These are phyloP conservation scores for Troides helena DNA, from an alignment of 2,888 invertebrate species.

Conservation along the genomic window DNA sequence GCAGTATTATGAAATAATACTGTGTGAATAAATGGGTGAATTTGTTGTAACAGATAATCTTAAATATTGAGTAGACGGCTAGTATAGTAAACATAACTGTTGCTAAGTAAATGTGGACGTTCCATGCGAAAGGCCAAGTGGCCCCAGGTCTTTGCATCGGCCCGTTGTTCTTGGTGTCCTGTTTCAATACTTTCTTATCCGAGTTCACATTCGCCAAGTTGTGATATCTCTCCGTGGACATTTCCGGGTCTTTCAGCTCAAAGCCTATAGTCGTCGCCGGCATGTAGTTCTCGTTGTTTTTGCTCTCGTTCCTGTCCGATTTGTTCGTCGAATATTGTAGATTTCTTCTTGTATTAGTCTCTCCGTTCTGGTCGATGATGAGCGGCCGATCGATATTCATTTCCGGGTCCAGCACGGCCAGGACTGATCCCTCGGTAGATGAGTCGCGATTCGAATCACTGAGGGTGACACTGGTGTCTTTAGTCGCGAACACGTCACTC, in stretches of 20 bases:
- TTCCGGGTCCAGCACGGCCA: conserved; percentile 75
- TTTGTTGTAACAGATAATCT: conserved; percentile 91
- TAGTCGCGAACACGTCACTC: conserved; percentile 67
- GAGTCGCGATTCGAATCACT: conserved; percentile 66
- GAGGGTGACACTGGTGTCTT: conserved; percentile 70
- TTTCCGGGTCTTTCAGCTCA: conserved; percentile 71
- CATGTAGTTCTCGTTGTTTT: conserved; percentile 58
- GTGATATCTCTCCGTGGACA: conserved; percentile 78
- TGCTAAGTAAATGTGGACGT: conserved; percentile 93
- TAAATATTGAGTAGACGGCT: conserved; percentile 91
- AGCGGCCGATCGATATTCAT: conserved; percentile 77
- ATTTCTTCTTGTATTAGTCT: conserved; percentile 75
- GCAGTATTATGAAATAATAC: conserved; percentile 92
- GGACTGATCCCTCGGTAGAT: conserved; percentile 72
- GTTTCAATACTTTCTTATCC: conserved; percentile 70
- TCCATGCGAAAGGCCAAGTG: conserved; percentile 93
- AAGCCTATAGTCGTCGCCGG: conserved; percentile 74
- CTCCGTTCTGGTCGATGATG: conserved; percentile 72
- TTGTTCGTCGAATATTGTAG: conserved; percentile 73
- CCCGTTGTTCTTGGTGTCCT: conserved; percentile 61
- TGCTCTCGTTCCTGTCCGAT: conserved; percentile 54
- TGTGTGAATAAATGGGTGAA: conserved; percentile 92
- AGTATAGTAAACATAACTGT: conserved; percentile 91
- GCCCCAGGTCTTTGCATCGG: conserved; percentile 74
- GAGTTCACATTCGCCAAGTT: conserved; percentile 82